Evolutionary conservation across 1,140 invertebrate species (phyloP), one percentile per base, ranked within the genome.

Genomic region (Chironomus tepperi): DNA sequence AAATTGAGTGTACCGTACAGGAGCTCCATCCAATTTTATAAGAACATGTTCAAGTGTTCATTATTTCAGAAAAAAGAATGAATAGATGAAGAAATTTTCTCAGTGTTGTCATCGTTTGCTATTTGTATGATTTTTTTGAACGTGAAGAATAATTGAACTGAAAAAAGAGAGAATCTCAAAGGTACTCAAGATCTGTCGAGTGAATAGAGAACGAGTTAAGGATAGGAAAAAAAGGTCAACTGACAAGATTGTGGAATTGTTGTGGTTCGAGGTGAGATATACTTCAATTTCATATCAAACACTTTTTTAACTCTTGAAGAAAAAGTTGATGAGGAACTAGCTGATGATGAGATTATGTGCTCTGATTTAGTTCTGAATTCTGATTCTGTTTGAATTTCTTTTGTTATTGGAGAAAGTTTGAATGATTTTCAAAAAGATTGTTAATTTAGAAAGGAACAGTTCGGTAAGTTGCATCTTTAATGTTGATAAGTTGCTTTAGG

Each of bases 181-280:
- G 12, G 47, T 57, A n/a, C 47, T n/a, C 12, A 15, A 15, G 15
- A 47, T 12, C 9, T 3, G 43, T 47, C 15, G 43, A 47, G n/a
- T 12, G 12, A 57, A 57, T 12, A 47, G n/a, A 57, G 12, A 57
- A 57, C 10, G 47, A 57, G 12, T 15, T 9, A 12, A 34, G 24
- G 24, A 34, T 57, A 12, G n/a, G n/a, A n/a, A n/a, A 57, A 57
- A 15, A 57, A 57, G 47, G 47, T 57, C 47, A 57, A 57, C 9
- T n/a, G 12, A 57, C 12, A n/a, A 57, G 12, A 10, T 15, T 57
- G 47, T 57, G 47, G n/a, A 57, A n/a, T 57, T 57, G 47, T 57
- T 57, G 47, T n/a, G 47, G 47, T 57, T 57, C 12, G n/a, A 57
- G 47, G 47, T 57, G 47, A 57, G n/a, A 57, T 57, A n/a, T 57